Conservation (phyloP, 2,888 invertebrate species). For the Pimpla rufipes region DNA sequence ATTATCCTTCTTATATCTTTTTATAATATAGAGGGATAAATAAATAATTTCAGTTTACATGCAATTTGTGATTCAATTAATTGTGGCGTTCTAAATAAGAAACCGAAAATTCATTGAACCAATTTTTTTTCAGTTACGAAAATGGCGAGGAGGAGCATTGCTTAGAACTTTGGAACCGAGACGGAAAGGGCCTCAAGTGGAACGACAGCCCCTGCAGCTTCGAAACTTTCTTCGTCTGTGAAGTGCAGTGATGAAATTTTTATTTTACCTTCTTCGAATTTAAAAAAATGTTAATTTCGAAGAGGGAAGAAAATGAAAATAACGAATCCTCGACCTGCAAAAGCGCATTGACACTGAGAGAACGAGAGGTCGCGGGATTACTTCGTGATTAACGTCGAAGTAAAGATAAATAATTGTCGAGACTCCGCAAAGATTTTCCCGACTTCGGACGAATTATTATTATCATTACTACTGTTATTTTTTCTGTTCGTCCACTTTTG, state of each 20-base stretch:
- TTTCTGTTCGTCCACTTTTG: slow-evolving; percentile 16
- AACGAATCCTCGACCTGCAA: neutral
- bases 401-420: slow-evolving; percentile 40
- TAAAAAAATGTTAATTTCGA: slow-evolving; percentile 37
- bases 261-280: slow-evolving; percentile 17
- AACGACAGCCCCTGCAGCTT: slow-evolving; percentile 97
- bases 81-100: too few relatives aligned
- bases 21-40: too few relatives aligned
- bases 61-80: too few relatives aligned
- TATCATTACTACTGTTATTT: too few relatives aligned
- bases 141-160: slow-evolving; percentile 98
- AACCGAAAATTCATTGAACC: too few relatives aligned
- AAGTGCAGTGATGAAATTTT: slow-evolving; percentile 88
- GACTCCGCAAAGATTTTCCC: slow-evolving; percentile 17
- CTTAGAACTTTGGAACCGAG: slow-evolving; percentile 95
- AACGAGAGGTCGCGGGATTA: neutral
- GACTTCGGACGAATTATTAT: slow-evolving; percentile 14
- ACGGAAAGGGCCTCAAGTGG: slow-evolving; percentile 97
- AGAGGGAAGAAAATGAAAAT: slow-evolving; percentile 17
- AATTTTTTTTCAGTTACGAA: slow-evolving; percentile 88
- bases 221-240: slow-evolving; percentile 96
- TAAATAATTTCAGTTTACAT: too few relatives aligned
- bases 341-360: slow-evolving; percentile 23
- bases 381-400: slow-evolving; percentile 1
- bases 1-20: too few relatives aligned